Conservation (phyloP, 2,113 vertebrate genomes). For the Mus musculus region DNA sequence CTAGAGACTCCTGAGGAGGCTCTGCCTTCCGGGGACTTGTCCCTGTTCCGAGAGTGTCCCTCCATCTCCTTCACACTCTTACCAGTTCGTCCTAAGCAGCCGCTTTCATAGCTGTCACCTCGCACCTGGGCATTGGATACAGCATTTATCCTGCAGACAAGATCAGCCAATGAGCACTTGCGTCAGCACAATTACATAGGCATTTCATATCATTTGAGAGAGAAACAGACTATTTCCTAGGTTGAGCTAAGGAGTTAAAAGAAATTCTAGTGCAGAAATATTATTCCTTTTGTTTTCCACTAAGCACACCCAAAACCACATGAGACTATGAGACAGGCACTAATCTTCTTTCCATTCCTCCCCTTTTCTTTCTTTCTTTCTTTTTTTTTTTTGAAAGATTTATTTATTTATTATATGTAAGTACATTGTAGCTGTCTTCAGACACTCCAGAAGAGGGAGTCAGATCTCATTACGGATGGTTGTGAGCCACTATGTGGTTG, state of each 20-base stretch:
- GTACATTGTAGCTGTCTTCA: too few relatives aligned
- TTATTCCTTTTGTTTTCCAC: neutral
- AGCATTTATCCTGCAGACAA: conserved; percentile 92
- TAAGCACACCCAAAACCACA: neutral
- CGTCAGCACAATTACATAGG: neutral
- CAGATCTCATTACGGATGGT: too few relatives aligned
- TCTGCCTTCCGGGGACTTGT: neutral
- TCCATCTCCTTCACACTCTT: conserved; percentile 14
- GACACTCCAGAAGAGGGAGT: too few relatives aligned
- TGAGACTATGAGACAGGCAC: neutral
- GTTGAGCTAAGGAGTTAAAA: neutral
- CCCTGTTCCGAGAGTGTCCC: neutral
- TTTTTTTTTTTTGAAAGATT: too few relatives aligned
- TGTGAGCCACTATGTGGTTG: too few relatives aligned
- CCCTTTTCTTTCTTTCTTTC: neutral
- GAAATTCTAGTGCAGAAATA: neutral
- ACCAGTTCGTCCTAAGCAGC: conserved; percentile 95
- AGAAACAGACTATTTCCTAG: neutral
- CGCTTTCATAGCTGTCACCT: conserved; percentile 94
- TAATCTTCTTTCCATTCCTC: neutral
- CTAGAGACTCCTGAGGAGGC: neutral
- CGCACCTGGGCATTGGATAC: conserved; percentile 96
- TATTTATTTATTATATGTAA: too few relatives aligned
- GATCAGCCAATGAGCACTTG: neutral
- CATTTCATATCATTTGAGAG: neutral